Evolutionary conservation across 1,140 invertebrate genomes (phyloP).

Genomic region (Augochlora pura): DNA sequence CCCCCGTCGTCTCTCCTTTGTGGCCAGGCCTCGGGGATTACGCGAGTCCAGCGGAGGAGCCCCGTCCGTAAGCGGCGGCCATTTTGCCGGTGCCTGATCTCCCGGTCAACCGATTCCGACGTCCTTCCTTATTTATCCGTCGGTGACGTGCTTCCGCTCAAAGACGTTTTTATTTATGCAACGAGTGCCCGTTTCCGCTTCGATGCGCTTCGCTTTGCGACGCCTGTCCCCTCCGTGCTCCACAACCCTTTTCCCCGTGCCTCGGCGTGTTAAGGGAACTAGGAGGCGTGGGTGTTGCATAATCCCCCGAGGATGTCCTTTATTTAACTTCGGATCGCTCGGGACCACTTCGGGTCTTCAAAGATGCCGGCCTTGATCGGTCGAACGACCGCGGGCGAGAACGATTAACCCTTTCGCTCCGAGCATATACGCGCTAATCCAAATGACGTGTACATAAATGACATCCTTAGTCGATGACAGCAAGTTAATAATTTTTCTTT

Average conservation of each 20-base stretch:
- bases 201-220: constrained; percentile 3
- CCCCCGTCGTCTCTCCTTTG: too few species aligned
- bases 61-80: too few species aligned
- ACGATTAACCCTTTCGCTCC: too few species aligned
- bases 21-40: too few species aligned
- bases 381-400: neutral
- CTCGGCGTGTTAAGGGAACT: neutral
- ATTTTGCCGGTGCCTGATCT: constrained; percentile 4
- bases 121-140: constrained; percentile 38
- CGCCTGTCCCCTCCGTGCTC: neutral
- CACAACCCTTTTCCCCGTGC: neutral
- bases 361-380: neutral
- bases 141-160: neutral
- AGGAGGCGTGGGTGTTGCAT: neutral
- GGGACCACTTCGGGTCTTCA: neutral
- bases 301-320: neutral
- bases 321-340: neutral
- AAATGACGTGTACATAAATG: too few species aligned
- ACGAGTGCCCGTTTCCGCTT: constrained; percentile 33
- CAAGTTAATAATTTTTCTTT: too few species aligned
- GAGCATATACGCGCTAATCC: too few species aligned
- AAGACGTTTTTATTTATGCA: constrained; percentile 48
- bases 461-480: too few species aligned
- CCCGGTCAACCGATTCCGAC: constrained; percentile 15
- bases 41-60: too few species aligned